Evolutionary conservation across 2,113 vertebrate species (phyloP), one percentile per base, ranked within the genome.

Genomic region (Hiodon alosoides): DNA sequence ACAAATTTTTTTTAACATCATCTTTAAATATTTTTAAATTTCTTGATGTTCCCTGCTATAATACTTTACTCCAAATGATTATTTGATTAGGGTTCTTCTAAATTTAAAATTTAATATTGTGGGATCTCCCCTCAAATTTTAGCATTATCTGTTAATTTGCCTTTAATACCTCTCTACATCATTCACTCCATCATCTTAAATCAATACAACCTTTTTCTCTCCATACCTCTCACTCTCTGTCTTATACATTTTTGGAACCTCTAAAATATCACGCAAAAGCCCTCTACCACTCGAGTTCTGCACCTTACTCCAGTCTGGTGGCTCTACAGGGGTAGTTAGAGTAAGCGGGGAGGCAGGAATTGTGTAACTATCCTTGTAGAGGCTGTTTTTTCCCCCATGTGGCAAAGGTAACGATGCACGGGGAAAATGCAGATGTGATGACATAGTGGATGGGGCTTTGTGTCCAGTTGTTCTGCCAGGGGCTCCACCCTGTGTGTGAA

Each of bases 171-270:
- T 31, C 31, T 31, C 31, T 31, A 2, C 31, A 31, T 31, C 31
- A 31, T 31, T 31, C 31, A 31, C 31, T 31, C 31, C 31, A 31
- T 31, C 31, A 31, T 31, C 31, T 31, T 31, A 31, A 31, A 31
- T 31, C 31, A 31, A 31, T 31, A 31, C 31, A 31, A 31, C 31
- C 31, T 31, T 31, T 31, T 31, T 31, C 31, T 31, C 31, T 31
- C 31, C 31, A 31, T 31, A 31, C 31, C 14, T 77, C 62, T 78
- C 69, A 62, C 68, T 82, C 55, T 82, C 76, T 46, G 74, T 75
- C 8, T 47, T 16, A 52, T 84, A 79, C 79, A 84, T 82, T 72
- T 80, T 75, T 8, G 79, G 80, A 6, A 84, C 67, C 31, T 61
- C 71, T 61, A 80, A 46, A 13, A 78, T 67, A 14, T 74, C 67